phyloP scores from a whole-genome alignment of 2,888 invertebrate species.

The Hypercompe scribonia region DNA sequence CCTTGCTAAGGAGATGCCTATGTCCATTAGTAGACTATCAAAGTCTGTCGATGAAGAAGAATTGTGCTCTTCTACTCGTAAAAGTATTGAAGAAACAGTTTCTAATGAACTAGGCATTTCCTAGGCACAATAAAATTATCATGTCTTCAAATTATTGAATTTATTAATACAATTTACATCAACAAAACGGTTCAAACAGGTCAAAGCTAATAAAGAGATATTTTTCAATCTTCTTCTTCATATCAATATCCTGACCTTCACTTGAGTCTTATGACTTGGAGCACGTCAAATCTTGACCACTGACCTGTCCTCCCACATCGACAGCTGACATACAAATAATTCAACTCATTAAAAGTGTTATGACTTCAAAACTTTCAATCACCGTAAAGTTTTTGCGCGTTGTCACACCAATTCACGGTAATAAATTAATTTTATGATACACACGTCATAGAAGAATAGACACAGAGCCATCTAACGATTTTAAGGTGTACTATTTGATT shows the following conservation, averaged over 20 bases:
- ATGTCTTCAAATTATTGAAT: too few relatives aligned
- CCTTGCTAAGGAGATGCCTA: too few relatives aligned
- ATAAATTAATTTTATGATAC: neutral
- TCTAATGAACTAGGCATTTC: too few relatives aligned
- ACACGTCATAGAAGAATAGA: neutral
- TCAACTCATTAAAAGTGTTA: constrained; percentile 38
- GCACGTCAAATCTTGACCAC: constrained; percentile 33
- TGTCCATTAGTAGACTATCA: too few relatives aligned
- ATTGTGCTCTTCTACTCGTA: too few relatives aligned
- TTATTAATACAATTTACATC: too few relatives aligned
- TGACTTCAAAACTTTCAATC: constrained; percentile 27
- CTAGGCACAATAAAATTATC: too few relatives aligned
- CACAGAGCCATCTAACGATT: neutral
- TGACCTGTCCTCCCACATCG: constrained; percentile 44
- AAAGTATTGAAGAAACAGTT: too few relatives aligned
- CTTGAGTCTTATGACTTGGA: neutral
- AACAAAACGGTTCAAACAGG: too few relatives aligned
- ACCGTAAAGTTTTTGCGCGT: neutral
- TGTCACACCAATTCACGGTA: neutral
- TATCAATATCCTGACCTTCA: neutral
- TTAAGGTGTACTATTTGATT: too few relatives aligned
- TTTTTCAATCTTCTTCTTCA: neutral
- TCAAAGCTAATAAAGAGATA: neutral
- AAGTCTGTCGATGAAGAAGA: too few relatives aligned
- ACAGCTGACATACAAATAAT: constrained; percentile 34